Base-by-base conservation (phyloP, 2,113 vertebrate genomes). In the Perca flavescens region DNA sequence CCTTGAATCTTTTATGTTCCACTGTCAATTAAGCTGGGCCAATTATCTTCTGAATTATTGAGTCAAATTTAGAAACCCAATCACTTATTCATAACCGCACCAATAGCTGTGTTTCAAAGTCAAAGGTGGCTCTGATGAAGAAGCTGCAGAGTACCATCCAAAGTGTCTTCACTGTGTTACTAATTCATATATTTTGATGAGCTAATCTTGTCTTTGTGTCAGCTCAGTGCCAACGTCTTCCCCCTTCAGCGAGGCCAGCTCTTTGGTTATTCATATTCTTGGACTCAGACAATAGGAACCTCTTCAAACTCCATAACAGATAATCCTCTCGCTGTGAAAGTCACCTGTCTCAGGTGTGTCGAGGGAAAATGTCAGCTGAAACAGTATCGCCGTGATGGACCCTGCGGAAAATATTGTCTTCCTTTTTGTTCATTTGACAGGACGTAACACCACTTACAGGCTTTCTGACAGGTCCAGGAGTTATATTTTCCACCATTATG, bases 31-130 rank as follows among this genome's bases (percentile, higher is more conserved):
- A 94, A 95, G 87, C 79, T 70, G 82, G 74, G 82, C 83, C 92
- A 91, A 94, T 94, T 93, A 93, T 94, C 91, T 80, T 61, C 76
- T 95, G 72, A 95, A 96, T 96, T 90, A 95, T 94, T 95, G 87
- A 95, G 72, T 84, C 80, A 86, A 88, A 91, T 92, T 92, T 90
- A 86, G 90, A 94, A 93, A 95, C 85, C 68, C 74, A 79, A 92
- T 93, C 81, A 88, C 87, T 91, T 89, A 84, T 90, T 91, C 72
- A 93, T 86, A 86, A 84, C 85, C 14, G 1, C 57, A 43, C 65
- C 77, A 63, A 77, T 77, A 89, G 74, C 86, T 57, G 77, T 22
- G 67, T 91, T 90, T 91, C 88, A 60, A 40, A 3, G 61, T 80
- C 62, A 77, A 58, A 56, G 74, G 84, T 17, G 74, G 36, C 64